Evolutionary conservation across 2,888 invertebrate species (phyloP), one percentile per base, ranked within the genome.

Genomic region (Drosophila nr. fundita): DNA sequence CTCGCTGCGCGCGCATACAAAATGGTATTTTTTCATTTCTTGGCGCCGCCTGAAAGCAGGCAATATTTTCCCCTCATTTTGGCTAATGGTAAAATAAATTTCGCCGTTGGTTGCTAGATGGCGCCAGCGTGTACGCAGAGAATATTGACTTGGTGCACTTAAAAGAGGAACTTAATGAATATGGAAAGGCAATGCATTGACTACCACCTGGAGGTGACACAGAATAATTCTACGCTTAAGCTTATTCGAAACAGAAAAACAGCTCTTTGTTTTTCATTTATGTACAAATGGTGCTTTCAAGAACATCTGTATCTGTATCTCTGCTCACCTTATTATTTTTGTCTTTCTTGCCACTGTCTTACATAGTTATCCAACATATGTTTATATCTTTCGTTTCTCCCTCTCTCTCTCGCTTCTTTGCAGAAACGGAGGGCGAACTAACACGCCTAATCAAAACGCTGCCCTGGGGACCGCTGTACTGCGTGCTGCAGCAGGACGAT

Each of bases 401-500:
- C 45, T 91, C 4, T 38, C 38, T n/a, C 40, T 40, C 11, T 42
- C 21, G 42, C 5, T 42, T 18, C 13, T 45, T 91, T 91, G 1
- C 87, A 93, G 93, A 93, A 92, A 90, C 91, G 36, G 93, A 93
- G 76, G 93, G 93, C 15, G 93, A 93, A 80, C 92, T 94, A 68
- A 94, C 94, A 71, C 91, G 91, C 45, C 87, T 91, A 61, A 87
- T 86, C 45, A 91, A 91, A 80, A 84, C 91, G 57, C 75, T 93
- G 58, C 93, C 92, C 48, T 96, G 96, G 96, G 95, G 96, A 86
- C 96, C 96, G 29, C 95, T 92, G 2, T 96, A 96, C 93, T 96
- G 96, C 92, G 96, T 96, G 36, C 94, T 96, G 65, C 94, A 95
- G 66, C 96, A 96, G 92, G 95, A 96, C 91, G 95, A 96, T 87